Conservation (phyloP, 2,888 invertebrate genomes). For the Apoda limacodes region DNA sequence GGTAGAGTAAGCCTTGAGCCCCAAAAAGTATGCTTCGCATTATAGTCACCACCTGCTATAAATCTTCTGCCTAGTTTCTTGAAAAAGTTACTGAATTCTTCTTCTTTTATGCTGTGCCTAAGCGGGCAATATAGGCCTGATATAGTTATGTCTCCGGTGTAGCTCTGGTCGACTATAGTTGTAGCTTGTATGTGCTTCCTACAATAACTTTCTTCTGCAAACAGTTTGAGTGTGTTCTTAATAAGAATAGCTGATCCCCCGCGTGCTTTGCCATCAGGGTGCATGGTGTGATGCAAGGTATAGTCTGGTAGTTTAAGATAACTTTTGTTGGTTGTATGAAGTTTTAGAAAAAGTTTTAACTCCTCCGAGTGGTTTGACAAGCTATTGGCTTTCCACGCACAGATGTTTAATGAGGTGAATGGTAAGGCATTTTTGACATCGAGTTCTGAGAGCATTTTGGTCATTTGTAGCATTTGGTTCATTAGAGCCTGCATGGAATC, state of each 20-base stretch:
- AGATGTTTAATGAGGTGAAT: neutral
- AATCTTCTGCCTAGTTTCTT: slow-evolving; percentile 7
- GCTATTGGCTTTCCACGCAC: neutral
- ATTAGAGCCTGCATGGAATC: neutral
- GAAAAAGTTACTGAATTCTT: slow-evolving; percentile 3
- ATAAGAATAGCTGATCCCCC: slow-evolving; percentile 19
- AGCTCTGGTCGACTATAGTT: slow-evolving; percentile 1
- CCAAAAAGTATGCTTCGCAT: slow-evolving; percentile 7
- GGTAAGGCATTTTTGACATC: neutral
- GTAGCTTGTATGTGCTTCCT: slow-evolving; percentile 9
- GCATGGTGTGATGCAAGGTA: slow-evolving; percentile 18
- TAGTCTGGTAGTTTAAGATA: slow-evolving; percentile 14
- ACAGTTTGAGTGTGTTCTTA: slow-evolving; percentile 16
- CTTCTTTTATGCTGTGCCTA: slow-evolving; percentile 5
- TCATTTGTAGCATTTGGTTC: neutral
- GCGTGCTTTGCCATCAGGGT: slow-evolving; percentile 22
- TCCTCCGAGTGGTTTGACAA: neutral
- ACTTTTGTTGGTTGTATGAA: slow-evolving; percentile 17
- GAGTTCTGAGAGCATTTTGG: neutral
- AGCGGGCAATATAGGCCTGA: slow-evolving; percentile 10
- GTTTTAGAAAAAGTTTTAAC: slow-evolving; percentile 12
- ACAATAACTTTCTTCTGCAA: neutral
- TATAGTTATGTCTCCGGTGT: slow-evolving; percentile 6
- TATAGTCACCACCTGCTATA: slow-evolving; percentile 8
- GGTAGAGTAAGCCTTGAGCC: slow-evolving; percentile 1